These are phyloP conservation scores for Callorhinus ursinus DNA, from an alignment of 2,113 vertebrate species.

Conservation along the genomic window DNA sequence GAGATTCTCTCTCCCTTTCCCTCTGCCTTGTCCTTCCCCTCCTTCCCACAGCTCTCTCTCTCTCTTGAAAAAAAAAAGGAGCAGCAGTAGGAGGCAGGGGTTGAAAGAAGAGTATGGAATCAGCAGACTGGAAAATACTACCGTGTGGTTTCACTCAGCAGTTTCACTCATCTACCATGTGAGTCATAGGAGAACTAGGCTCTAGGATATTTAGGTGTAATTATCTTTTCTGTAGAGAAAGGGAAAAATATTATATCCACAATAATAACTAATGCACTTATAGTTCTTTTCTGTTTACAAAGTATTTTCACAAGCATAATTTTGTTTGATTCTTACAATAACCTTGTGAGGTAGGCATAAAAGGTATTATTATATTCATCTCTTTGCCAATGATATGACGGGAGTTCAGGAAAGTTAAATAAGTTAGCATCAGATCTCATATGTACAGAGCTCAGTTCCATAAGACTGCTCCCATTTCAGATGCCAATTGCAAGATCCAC, in stretches of 20 bases:
- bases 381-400: not conserved
- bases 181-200: not conserved
- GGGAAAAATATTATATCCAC: not conserved
- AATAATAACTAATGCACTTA: not conserved
- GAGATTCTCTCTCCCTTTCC: not conserved
- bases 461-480: not conserved
- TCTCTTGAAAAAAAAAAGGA: not conserved
- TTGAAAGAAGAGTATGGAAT: not conserved
- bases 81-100: not conserved
- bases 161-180: not conserved
- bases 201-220: not conserved
- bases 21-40: not conserved
- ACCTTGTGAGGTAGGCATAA: not conserved
- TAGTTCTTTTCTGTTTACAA: not conserved
- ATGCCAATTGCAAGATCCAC: not conserved
- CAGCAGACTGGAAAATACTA: not conserved
- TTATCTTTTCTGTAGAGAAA: not conserved
- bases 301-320: not conserved
- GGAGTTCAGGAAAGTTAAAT: not conserved
- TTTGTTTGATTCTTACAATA: not conserved
- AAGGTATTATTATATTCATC: not conserved
- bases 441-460: not conserved
- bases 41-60: not conserved
- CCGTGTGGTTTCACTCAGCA: not conserved
- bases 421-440: not conserved